A percentile compares a stretch with the other conserved stretches of the same genome.
Conservation (phyloP, 2,113 vertebrate species). For the Zingel zingel region DNA sequence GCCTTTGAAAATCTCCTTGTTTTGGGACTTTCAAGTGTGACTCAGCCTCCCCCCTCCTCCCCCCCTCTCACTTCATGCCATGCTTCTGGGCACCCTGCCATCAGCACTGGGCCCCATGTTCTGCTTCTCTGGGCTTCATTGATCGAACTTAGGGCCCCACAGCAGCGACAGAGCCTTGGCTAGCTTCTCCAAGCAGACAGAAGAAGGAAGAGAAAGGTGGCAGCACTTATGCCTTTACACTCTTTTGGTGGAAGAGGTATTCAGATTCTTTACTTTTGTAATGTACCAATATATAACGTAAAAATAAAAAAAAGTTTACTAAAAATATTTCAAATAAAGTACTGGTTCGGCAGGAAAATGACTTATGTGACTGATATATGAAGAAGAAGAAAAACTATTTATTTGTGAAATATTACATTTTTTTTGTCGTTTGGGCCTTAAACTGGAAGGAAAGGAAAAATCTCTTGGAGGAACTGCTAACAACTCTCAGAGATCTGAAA, state of each 20-base stretch:
- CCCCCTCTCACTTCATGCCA: slow-evolving; percentile 24
- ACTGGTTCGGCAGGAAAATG: not conserved
- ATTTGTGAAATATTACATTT: not conserved
- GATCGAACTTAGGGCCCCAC: slow-evolving; percentile 65
- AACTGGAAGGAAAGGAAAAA: not conserved
- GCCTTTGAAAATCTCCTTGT: slow-evolving; percentile 43
- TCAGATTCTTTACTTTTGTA: not conserved
- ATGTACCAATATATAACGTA: not conserved
- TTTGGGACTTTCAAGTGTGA: slow-evolving; percentile 63
- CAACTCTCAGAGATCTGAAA: not conserved
- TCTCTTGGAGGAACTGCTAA: slow-evolving; percentile 2
- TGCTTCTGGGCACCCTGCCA: slow-evolving; percentile 70
- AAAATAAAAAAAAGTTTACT: not conserved
- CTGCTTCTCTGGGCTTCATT: slow-evolving; percentile 59
- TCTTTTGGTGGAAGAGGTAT: not conserved
- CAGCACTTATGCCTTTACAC: not conserved
- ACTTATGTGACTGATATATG: not conserved
- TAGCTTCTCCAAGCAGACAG: slow-evolving; percentile 20
- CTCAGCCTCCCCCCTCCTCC: not conserved
- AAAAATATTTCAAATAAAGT: not conserved
- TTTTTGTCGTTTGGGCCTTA: not conserved
- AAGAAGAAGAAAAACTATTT: too few species aligned
- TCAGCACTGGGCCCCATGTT: slow-evolving; percentile 51
- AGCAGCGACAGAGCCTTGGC: slow-evolving; percentile 37
- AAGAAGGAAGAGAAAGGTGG: slow-evolving; percentile 9